Base-by-base conservation (phyloP, 2,888 invertebrate species). In the Oscheius myriophilus region DNA sequence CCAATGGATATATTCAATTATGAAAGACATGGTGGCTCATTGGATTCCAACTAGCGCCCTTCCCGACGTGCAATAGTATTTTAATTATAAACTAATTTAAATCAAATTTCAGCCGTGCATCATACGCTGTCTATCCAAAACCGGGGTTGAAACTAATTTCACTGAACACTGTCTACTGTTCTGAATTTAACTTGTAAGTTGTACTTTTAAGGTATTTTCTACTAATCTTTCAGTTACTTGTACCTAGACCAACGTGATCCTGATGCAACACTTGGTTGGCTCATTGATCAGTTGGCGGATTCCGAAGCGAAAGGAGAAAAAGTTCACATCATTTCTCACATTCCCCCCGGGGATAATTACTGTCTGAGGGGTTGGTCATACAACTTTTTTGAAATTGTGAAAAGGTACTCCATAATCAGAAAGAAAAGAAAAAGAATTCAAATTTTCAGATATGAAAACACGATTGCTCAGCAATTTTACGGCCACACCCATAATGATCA, bases 401-500 rank as follows among this genome's bases (percentile, higher is more conserved):
- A 53, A 70, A 33, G 33, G 33, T 33, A 59, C 23, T 12, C 6
- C 3, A 11, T 2, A 14, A 23, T 21, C 12, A 18, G 7, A 41
- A 67, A 62, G n/a, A n/a, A 42, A 1, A 14, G 23, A n/a, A 26
- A 6, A 18, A 52, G 1, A 18, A 14, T 68, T n/a, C n/a, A n/a
- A n/a, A n/a, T 33, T 33, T 33, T 78, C 67, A 91, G 93, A 87
- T 94, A 92, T 87, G 90, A 91, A 26, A 89, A 90, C 42, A 92
- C 91, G 26, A 92, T 94, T 68, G 90, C 90, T 0, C 93, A 91
- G 0, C 92, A 93, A 87, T 94, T 93, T 87, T 93, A 92, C 83
- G 94, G 95, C 0, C 95, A 95, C 86, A 95, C 95, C 1, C 95
- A 96, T 89, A 93, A 90, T 84, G 95, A 96, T 87, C 95, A 95